Evolutionary conservation across 2,113 vertebrate genomes (phyloP).

Genomic region (Bungarus multicinctus): DNA sequence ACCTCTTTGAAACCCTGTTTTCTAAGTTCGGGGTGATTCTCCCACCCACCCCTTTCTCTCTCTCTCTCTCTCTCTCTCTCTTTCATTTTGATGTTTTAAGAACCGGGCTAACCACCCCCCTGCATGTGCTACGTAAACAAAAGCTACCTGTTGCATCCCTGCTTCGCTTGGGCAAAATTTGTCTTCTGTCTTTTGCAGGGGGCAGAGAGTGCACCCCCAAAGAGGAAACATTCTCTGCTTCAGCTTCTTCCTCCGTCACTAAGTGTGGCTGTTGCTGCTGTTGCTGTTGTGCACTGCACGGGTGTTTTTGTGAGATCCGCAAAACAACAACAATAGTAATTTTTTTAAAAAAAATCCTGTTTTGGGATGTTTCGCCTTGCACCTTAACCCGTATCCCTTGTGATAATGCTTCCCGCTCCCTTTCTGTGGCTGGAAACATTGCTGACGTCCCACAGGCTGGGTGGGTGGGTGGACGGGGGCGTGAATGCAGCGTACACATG

Average conservation of each 20-base stretch:
- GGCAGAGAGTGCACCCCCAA: not conserved
- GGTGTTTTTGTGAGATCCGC: not conserved
- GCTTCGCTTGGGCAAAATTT: conserved; percentile 30
- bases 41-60: too few relatives aligned
- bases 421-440: conserved; percentile 18
- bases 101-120: conserved; percentile 45
- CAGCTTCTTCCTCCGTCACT: not conserved
- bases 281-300: not conserved
- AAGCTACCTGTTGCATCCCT: conserved; percentile 44
- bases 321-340: not conserved
- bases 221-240: not conserved
- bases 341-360: not conserved
- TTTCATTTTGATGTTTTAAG: not conserved
- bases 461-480: not conserved
- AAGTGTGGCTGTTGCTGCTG: not conserved
- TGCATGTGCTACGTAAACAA: conserved; percentile 51
- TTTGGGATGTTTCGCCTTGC: not conserved
- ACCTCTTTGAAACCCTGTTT: conserved; percentile 42
- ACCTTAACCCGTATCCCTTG: conserved; percentile 38
- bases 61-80: not conserved
- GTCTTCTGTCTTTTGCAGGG: conserved; percentile 26
- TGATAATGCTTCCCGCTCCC: not conserved
- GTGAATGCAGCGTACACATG: not conserved
- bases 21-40: conserved; percentile 33
- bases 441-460: conserved; percentile 5